phyloP scores from a whole-genome alignment of 2,888 invertebrate genomes.

The Sesamia inferens region DNA sequence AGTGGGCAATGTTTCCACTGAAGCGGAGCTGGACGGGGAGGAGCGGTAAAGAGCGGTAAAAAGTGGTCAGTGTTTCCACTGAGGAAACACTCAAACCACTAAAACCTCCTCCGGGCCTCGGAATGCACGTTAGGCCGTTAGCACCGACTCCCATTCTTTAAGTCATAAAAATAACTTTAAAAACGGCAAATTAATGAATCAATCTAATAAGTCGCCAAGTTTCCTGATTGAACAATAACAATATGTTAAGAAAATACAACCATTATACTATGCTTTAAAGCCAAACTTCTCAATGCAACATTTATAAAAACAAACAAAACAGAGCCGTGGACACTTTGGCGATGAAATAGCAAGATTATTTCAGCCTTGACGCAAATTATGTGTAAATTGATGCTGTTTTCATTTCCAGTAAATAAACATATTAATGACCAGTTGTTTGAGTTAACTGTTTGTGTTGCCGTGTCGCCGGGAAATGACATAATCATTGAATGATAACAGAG shows the following conservation, averaged over 20 bases:
- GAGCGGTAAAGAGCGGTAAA: no score
- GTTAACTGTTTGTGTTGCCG: conserved; percentile 45
- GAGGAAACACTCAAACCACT: no score
- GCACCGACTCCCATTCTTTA: no score
- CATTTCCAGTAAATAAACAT: conserved; percentile 52
- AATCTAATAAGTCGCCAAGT: neutral
- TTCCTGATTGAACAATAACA: neutral
- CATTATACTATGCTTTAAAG: neutral
- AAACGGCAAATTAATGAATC: neutral
- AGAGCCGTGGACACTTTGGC: conserved; percentile 4
- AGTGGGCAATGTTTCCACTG: no score
- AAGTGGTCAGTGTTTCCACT: no score
- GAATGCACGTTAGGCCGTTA: no score
- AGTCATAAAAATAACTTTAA: neutral
- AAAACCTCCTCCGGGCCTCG: no score
- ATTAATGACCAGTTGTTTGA: conserved; percentile 51
- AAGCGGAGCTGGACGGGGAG: no score
- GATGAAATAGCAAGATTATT: conserved; percentile 44
- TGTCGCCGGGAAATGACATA: conserved; percentile 46
- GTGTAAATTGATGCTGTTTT: conserved; percentile 40
- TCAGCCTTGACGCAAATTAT: conserved; percentile 50
- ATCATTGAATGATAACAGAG: conserved; percentile 19
- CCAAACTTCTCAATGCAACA: neutral
- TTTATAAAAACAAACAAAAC: neutral
- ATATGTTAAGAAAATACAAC: neutral